A percentile compares a stretch with the other conserved stretches of the same genome.
These are phyloP conservation scores for Pagetopsis macropterus DNA, from an alignment of 2,797 vertebrate species.

Conservation along the genomic window DNA sequence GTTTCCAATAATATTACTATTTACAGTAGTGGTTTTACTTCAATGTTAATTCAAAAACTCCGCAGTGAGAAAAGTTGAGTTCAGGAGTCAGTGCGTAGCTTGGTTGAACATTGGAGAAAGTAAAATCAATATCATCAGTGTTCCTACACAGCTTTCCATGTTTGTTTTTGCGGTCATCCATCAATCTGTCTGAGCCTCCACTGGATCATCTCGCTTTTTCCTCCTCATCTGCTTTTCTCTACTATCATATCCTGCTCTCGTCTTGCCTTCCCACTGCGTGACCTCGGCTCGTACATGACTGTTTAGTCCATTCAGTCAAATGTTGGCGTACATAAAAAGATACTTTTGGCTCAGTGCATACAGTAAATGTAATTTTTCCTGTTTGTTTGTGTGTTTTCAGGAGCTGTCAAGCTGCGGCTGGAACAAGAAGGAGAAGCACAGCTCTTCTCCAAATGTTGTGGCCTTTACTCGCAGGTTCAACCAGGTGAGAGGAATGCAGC, in stretches of 20 bases:
- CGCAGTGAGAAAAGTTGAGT: not conserved
- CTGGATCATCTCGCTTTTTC: conserved; percentile 1
- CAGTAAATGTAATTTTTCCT: conserved; percentile 7
- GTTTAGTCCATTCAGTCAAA: conserved; percentile 40
- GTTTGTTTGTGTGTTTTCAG: conserved; percentile 77
- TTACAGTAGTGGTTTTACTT: not conserved
- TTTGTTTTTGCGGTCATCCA: conserved; percentile 30
- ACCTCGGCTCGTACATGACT: conserved; percentile 37
- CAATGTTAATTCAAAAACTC: conserved; percentile 2
- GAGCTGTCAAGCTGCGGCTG: conserved; percentile 98
- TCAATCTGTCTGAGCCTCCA: conserved; percentile 19
- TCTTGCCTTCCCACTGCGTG: conserved; percentile 25
- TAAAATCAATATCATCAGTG: not conserved
- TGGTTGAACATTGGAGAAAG: not conserved
- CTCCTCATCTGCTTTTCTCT: conserved; percentile 29
- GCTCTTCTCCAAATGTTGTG: conserved; percentile 97
- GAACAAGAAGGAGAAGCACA: conserved; percentile 99
- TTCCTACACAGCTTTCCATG: conserved; percentile 9
- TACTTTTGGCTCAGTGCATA: not conserved
- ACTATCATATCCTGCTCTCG: conserved; percentile 4
- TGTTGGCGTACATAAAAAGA: conserved; percentile 5
- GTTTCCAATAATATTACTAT: not conserved
- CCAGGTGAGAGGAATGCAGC: conserved; percentile 86
- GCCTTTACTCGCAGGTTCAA: conserved; percentile 99
- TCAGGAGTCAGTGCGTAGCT: not conserved